phyloP scores from a whole-genome alignment of 2,888 invertebrate species.

The Brachypalpus laphriformis region DNA sequence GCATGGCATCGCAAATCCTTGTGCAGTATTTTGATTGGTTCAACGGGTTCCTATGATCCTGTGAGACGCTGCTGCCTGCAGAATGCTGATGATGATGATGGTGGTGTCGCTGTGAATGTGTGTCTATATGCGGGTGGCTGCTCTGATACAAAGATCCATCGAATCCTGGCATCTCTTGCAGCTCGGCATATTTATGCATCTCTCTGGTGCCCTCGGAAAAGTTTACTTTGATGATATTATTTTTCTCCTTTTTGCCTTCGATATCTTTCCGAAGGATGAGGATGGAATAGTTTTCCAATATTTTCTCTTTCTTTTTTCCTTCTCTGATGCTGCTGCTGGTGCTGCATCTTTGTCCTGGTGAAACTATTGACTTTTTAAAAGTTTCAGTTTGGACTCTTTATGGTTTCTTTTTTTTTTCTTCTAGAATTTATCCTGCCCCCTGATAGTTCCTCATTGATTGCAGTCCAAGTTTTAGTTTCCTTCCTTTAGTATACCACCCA shows the following conservation, averaged over 20 bases:
- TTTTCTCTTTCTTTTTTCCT: slow-evolving; percentile 18
- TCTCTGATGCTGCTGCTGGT: slow-evolving; percentile 15
- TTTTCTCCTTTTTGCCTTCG: slow-evolving; percentile 49
- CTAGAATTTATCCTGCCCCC: slow-evolving; percentile 38
- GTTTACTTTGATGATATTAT: slow-evolving; percentile 73
- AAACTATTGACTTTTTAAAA: slow-evolving; percentile 73
- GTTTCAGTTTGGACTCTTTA: slow-evolving; percentile 53
- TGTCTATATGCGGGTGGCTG: slow-evolving; percentile 39
- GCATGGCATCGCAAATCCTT: slow-evolving; percentile 71
- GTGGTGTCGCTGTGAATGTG: slow-evolving; percentile 15
- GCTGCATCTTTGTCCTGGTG: slow-evolving; percentile 44
- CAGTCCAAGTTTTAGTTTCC: slow-evolving; percentile 66
- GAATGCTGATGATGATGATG: slow-evolving; percentile 53
- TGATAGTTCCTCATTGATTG: slow-evolving; percentile 67
- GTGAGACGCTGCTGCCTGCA: slow-evolving; percentile 56
- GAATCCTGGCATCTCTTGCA: slow-evolving; percentile 60
- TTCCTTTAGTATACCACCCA: slow-evolving; percentile 4
- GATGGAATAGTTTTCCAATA: slow-evolving; percentile 72
- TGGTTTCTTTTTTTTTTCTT: slow-evolving; percentile 6
- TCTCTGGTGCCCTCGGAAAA: slow-evolving; percentile 59
- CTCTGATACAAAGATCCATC: slow-evolving; percentile 69
- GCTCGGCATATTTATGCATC: slow-evolving; percentile 70
- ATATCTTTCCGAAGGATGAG: slow-evolving; percentile 58
- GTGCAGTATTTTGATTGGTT: slow-evolving; percentile 74
- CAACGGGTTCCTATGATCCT: slow-evolving; percentile 69